These are phyloP conservation scores for Ceyx erithaca DNA, from an alignment of 2,797 vertebrate genomes.

Conservation along the genomic window DNA sequence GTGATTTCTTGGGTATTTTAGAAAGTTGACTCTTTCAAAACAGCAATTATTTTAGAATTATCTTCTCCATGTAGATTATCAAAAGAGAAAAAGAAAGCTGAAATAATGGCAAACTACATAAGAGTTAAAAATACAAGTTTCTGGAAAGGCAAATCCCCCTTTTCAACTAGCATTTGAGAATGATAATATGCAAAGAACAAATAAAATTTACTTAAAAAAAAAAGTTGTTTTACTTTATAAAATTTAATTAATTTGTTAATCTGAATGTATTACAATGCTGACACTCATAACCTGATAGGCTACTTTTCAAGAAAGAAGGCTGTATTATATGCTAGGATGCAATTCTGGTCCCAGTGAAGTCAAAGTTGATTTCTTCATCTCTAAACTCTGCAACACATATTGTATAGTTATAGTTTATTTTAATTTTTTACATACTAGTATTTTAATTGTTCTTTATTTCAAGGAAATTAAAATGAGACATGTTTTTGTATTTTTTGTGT, in stretches of 20 bases:
- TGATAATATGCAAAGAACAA: neutral
- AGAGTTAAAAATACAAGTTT: neutral
- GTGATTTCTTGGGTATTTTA: neutral
- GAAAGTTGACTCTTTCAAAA: neutral
- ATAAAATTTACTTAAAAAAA: neutral
- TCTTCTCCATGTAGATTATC: neutral
- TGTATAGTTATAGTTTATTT: neutral
- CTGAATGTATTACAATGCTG: neutral
- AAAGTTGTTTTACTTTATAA: neutral
- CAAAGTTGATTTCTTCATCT: neutral
- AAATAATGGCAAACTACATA: neutral
- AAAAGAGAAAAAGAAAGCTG: neutral
- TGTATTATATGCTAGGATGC: neutral
- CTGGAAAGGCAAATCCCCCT: neutral
- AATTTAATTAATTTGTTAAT: neutral
- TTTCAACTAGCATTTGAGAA: neutral
- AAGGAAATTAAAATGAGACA: neutral
- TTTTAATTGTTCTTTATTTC: neutral
- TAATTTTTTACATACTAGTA: neutral
- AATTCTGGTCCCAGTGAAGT: neutral
- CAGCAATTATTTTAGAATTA: neutral
- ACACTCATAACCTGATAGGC: neutral
- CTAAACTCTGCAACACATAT: neutral
- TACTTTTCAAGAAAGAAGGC: neutral
- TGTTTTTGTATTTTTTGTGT: neutral